A percentile compares a stretch with the other conserved stretches of the same genome.
Conservation (phyloP, 1,140 invertebrate genomes). For the Euwallacea similis region DNA sequence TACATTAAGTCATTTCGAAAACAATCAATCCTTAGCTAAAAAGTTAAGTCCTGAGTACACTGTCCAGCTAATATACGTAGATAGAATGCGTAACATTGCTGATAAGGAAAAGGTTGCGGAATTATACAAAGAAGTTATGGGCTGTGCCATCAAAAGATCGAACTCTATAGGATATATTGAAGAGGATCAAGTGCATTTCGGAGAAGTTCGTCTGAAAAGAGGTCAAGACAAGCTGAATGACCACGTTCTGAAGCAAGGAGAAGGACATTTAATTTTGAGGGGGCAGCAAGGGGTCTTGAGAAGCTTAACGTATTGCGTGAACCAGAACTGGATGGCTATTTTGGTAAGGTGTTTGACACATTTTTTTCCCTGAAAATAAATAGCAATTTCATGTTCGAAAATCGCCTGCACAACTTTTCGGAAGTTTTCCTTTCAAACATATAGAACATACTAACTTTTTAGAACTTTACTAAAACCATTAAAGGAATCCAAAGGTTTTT, state of each 20-base stretch:
- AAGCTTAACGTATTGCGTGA: constrained; percentile 77
- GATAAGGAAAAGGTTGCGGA: constrained; percentile 70
- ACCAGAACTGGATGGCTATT: constrained; percentile 91
- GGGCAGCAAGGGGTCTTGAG: constrained; percentile 69
- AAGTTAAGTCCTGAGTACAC: constrained; percentile 44
- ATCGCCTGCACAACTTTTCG: neutral
- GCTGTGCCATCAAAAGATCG: constrained; percentile 55
- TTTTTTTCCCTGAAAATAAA: constrained; percentile 8
- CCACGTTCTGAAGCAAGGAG: constrained; percentile 52
- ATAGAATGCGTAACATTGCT: constrained; percentile 73
- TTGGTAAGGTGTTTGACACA: constrained; percentile 63
- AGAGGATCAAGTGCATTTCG: constrained; percentile 59
- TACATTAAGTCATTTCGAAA: constrained; percentile 45
- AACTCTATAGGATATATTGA: constrained; percentile 59
- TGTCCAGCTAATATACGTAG: constrained; percentile 76
- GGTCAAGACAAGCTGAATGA: constrained; percentile 54
- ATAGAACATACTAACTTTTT: too few species aligned
- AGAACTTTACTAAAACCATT: constrained; percentile 7
- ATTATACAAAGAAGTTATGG: constrained; percentile 65
- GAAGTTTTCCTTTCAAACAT: neutral
- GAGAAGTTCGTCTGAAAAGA: constrained; percentile 60
- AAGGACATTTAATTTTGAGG: constrained; percentile 65
- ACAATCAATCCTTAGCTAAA: constrained; percentile 15
- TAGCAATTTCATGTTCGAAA: constrained; percentile 8
- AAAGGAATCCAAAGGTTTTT: constrained; percentile 12